Conservation (phyloP, 2,888 invertebrate species). For the Melanostoma scalare region DNA sequence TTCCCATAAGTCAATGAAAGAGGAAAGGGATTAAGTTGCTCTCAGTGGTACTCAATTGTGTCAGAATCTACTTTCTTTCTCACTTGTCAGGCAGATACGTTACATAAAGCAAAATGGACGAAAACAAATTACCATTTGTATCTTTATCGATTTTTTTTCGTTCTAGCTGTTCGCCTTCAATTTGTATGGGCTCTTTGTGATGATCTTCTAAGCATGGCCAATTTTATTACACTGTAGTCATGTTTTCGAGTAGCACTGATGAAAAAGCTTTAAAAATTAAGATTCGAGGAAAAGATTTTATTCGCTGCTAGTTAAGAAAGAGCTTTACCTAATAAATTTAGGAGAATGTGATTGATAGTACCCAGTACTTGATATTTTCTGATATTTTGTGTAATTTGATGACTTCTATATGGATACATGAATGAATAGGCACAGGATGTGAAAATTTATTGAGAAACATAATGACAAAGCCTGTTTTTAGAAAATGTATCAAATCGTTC, state of each 20-base stretch:
- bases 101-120: constrained; percentile 57
- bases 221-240: constrained; percentile 45
- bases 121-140: constrained; percentile 69
- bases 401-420: no score
- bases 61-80: constrained; percentile 44
- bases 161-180: constrained; percentile 41
- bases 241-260: constrained; percentile 5
- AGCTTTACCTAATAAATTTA: constrained; percentile 41
- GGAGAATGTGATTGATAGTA: constrained; percentile 32
- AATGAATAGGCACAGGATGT: no score
- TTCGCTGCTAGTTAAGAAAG: constrained; percentile 34
- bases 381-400: no score
- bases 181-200: constrained; percentile 14
- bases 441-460: no score
- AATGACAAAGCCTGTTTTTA: no score
- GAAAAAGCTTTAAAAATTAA: constrained; percentile 30
- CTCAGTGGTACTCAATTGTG: constrained; percentile 40
- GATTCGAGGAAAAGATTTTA: constrained; percentile 42
- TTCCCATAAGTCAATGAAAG: constrained; percentile 39
- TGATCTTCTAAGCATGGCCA: constrained; percentile 28
- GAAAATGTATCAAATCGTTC: no score
- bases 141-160: constrained; percentile 53
- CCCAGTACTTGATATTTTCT: no score
- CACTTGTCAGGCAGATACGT: constrained; percentile 53
- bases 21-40: constrained; percentile 46